Base-by-base conservation (phyloP, 1,140 invertebrate species). In the Paraescarpia echinospica region DNA sequence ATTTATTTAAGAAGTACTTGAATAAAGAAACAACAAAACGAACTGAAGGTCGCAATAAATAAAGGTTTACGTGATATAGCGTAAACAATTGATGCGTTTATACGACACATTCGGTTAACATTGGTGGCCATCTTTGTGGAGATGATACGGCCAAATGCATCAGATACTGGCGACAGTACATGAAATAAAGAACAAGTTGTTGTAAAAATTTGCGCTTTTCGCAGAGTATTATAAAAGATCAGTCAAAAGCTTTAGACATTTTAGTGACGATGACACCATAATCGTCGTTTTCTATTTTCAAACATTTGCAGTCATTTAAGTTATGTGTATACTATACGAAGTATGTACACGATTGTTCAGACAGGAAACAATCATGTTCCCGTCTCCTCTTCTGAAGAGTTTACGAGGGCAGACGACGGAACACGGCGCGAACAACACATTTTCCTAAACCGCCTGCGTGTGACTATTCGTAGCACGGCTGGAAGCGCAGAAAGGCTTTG, bases 401-500 rank as follows among this genome's bases (percentile, higher is more conserved):
- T 77, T 6, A 77, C 27, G 27, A 77, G 12, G 59, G 4, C 14
- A 77, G 59, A 2, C 27, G 18, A 27, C 12, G 18, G 59, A 77
- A 77, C 59, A 77, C 59, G 4, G 59, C 59, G 59, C 59, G 0
- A 51, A 51, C 18, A 51, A 51, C 48, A 51, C 0, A 18, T 27
- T 77, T 31, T 31, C 22, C 1, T 77, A 77, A 77, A 27, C 22
- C 59, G 59, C 27, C 27, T 77, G 59, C 59, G 41, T 41, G 41
- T 41, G 59, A 22, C 33, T 34, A 93, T 89, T 89, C 93, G 41
- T 93, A 93, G 34, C 91, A 88, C 14, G 93, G 93, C 34, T 93
- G 92, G 77, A 93, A 93, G 34, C 91, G 34, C 1, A 93, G 92
- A 59, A 59, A 93, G 8, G 93, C 89, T 48, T 93, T 93, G 89